Evolutionary conservation across 2,113 vertebrate species (phyloP).

Genomic region (Notothenia coriiceps): DNA sequence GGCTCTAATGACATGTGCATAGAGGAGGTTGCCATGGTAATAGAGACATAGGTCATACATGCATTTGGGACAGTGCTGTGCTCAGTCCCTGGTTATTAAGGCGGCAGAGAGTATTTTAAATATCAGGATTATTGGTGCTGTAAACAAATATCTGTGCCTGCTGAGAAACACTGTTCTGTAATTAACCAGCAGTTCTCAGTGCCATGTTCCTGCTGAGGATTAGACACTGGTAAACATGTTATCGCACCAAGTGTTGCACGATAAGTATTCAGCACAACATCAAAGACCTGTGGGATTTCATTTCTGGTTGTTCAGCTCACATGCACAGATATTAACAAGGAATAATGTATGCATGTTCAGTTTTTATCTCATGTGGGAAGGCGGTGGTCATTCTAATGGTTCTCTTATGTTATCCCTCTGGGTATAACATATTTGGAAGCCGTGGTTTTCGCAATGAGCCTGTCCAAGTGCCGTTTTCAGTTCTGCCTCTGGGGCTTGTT

Average conservation of each 20-base stretch:
- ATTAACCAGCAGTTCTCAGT: conserved; percentile 56
- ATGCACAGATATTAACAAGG: conserved; percentile 46
- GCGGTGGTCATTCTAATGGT: conserved; percentile 50
- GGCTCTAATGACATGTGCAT: conserved; percentile 77
- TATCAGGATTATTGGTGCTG: conserved; percentile 66
- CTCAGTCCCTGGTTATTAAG: conserved; percentile 54
- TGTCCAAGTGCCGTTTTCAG: conserved; percentile 58
- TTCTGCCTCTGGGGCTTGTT: conserved; percentile 72
- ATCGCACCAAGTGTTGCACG: conserved; percentile 54
- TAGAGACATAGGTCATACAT: conserved; percentile 68
- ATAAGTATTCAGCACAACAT: conserved; percentile 55
- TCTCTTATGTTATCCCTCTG: conserved; percentile 53
- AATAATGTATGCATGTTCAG: conserved; percentile 26
- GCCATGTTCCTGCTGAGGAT: conserved; percentile 58
- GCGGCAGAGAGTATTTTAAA: conserved; percentile 59
- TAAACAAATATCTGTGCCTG: conserved; percentile 67
- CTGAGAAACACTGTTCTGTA: conserved; percentile 54
- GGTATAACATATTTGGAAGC: conserved; percentile 48
- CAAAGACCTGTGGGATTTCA: conserved; percentile 49
- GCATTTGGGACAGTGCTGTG: conserved; percentile 50
- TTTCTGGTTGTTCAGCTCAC: conserved; percentile 12
- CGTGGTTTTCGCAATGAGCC: conserved; percentile 53
- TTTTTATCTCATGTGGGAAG: conserved; percentile 53
- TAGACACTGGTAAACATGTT: conserved; percentile 63
- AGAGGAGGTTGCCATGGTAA: conserved; percentile 77